phyloP scores from a whole-genome alignment of 2,113 vertebrate species.

The Mionectes macconnelli region DNA sequence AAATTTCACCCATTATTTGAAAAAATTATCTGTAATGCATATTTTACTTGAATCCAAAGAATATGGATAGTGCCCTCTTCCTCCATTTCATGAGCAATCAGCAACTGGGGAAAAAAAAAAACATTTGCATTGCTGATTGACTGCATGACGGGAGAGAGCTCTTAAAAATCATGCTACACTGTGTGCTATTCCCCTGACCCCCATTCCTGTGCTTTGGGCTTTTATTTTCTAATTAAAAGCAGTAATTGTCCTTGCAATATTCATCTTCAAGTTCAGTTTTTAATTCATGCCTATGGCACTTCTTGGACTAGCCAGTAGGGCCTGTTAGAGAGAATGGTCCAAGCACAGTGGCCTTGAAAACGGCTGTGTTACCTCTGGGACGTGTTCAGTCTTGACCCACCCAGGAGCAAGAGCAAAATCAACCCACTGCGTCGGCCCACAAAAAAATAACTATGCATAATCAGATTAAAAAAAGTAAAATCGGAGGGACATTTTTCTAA shows the following conservation, averaged over 20 bases:
- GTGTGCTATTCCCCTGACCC: constrained; percentile 11
- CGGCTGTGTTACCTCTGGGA: background rate
- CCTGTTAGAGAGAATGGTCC: constrained; percentile 11
- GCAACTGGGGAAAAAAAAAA: background rate
- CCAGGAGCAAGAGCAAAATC: constrained; percentile 41
- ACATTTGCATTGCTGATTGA: background rate
- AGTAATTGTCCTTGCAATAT: constrained; percentile 54
- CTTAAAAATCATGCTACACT: background rate
- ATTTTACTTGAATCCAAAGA: background rate
- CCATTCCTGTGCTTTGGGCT: constrained; percentile 40
- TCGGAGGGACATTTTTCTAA: background rate
- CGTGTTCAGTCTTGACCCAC: constrained; percentile 7
- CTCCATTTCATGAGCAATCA: background rate
- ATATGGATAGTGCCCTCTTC: background rate
- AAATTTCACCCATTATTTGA: background rate
- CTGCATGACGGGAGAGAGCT: background rate
- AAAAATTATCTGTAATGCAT: background rate
- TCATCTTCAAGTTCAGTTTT: constrained; percentile 52
- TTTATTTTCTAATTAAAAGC: constrained; percentile 63
- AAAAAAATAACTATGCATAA: background rate
- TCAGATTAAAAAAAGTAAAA: background rate
- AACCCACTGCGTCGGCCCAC: background rate
- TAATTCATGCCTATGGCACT: constrained; percentile 37
- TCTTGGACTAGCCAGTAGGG: constrained; percentile 36
- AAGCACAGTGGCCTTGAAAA: background rate